Base-by-base conservation (phyloP, 2,797 vertebrate species). In the Etheostoma nigrum region DNA sequence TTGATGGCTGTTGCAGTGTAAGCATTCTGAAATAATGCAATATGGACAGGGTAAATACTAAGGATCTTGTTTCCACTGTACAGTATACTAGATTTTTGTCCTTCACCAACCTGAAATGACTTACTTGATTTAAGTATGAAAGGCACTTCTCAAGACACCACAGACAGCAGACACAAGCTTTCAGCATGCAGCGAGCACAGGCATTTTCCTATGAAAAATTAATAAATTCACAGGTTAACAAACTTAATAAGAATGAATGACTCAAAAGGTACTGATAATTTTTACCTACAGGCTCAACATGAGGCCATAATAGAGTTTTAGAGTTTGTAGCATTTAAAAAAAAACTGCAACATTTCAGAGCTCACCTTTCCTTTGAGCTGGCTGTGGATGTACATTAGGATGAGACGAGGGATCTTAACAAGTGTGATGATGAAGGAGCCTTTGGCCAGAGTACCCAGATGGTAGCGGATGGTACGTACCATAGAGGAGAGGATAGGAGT, bases 81-180 rank as follows among this genome's bases (percentile, higher is more conserved):
- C 1, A 40, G 30, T 2, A 6, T 2, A 52, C 1, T 5, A 4
- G 10, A 33, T 44, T 65, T 58, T 45, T 18, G 25, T 68, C 45
- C 2, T 49, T 67, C 8, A 40, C 7, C 6, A 30, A 42, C 4
- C 19, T 51, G 5, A 30, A 23, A 27, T 8, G 1, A 76, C 92
- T 91, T 93, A 99, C 98, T 94, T 98, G 97, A 93, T 99, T 99
- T 91, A 99, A 93, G 87, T 97, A 99, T 30, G 93, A 94, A 45
- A 99, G 96, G 95, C 98, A 99, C 95, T 98, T 99, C 93, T 99
- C 97, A 30, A 99, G 95, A 94, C 98, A 99, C 98, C 98, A 99
- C 93, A 99, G 92, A 92, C 98, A 99, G 94, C 98, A 99, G 86
- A 99, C 95, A 74, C 98, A 99, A 36, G 96, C 93, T 92, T 99